Evolutionary conservation across 2,888 invertebrate species (phyloP), one percentile per base, ranked within the genome.

Genomic region (Ornithoptera alexandrae): DNA sequence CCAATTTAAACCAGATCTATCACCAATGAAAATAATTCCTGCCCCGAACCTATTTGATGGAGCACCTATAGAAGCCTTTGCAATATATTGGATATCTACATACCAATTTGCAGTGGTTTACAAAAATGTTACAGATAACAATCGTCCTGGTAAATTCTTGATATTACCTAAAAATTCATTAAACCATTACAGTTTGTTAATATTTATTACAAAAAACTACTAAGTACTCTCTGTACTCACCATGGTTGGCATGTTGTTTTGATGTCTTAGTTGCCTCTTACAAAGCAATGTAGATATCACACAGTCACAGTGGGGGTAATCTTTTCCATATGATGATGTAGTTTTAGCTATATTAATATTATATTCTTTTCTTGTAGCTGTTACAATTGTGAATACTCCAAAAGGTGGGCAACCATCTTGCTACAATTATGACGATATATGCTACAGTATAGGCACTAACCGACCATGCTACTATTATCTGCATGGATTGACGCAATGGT

Each of bases 1-100:
- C 20, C 98, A 99, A 84, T 96, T 96, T 82, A 98, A 98, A 84
- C 98, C 98, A 0, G 97, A 98, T 78, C 88, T 99, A 64, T 96
- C 97, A 70, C 94, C 95, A 7, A 97, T 97, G 22, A 96, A 97
- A 83, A 94, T 93, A 0, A 94, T 97, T 65, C 90, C 94, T 17
- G 94, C 95, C 0, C 97, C 97, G 0, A 90, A 91, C 53, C 75
- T 94, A 17, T 90, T 92, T 77, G 82, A 88, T 66, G 82, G 83
- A 17, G 86, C 88, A 2, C 92, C 94, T 0, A 94, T 94, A 24
- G 93, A 94, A 75, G 93, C 95, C 0, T 88, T 96, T 36, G 94
- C 95, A 17, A 89, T 97, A 24, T 94, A 96, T 75, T 97, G 97
- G 97, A 93, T 97, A 67, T 96, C 97, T 1, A 97, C 96, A 66